Evolutionary conservation across 2,113 vertebrate species (phyloP).

Genomic region (Oreochromis spilurus): DNA sequence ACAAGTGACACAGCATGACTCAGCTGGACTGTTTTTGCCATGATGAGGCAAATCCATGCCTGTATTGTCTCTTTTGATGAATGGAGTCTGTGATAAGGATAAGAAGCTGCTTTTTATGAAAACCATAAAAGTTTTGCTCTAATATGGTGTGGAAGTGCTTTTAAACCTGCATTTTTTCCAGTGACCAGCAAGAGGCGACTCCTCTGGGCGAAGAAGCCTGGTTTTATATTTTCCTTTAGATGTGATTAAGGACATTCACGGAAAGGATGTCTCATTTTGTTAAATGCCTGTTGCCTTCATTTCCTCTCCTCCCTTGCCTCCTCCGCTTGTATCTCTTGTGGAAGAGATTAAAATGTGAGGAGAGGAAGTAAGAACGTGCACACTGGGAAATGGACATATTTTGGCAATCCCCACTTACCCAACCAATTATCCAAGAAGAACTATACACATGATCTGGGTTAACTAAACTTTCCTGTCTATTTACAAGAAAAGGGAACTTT

Average conservation of each 20-base stretch:
- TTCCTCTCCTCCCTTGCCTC: background rate
- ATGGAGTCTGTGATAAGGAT: background rate
- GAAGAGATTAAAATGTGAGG: background rate
- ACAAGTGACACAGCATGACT: background rate
- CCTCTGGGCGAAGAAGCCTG: background rate
- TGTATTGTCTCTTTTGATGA: background rate
- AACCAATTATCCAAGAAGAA: background rate
- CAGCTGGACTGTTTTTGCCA: background rate
- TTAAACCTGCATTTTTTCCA: background rate
- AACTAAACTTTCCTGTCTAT: background rate
- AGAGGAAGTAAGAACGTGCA: background rate
- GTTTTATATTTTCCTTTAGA: background rate
- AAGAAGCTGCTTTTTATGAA: background rate
- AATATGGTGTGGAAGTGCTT: background rate
- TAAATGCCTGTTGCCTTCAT: fast-evolving
- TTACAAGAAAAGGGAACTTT: background rate
- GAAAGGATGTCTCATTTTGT: background rate
- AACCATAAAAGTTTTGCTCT: background rate
- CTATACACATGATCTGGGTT: background rate
- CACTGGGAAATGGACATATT: background rate
- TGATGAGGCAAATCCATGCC: background rate
- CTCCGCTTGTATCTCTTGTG: background rate
- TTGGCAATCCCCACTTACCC: background rate
- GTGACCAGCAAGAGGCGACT: fast-evolving
- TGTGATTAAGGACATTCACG: background rate